A percentile compares a stretch with the other conserved stretches of the same genome.
These are phyloP conservation scores for Ptychoptera albimana DNA, from an alignment of 2,888 invertebrate genomes.

Conservation along the genomic window DNA sequence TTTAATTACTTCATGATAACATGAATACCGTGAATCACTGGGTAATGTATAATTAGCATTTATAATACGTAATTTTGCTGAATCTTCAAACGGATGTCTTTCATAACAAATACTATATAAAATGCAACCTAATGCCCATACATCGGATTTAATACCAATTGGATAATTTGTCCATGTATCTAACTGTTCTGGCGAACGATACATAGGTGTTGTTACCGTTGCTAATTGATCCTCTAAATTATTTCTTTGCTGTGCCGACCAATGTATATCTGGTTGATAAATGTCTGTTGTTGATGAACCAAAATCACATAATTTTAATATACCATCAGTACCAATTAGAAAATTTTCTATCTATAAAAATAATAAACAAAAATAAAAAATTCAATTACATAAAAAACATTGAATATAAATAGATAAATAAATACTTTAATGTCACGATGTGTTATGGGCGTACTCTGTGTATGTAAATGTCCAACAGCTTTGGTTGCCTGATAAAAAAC, in stretches of 20 bases:
- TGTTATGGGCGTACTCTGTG: slow-evolving; percentile 74
- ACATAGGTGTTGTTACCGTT: slow-evolving; percentile 80
- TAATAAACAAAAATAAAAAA: neutral
- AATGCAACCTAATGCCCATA: slow-evolving; percentile 96
- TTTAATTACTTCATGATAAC: slow-evolving; percentile 80
- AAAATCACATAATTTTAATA: slow-evolving; percentile 92
- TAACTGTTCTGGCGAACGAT: slow-evolving; percentile 95
- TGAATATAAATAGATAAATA: neutral
- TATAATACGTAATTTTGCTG: slow-evolving; percentile 84
- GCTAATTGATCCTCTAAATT: slow-evolving; percentile 84
- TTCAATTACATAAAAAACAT: neutral
- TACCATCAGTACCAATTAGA: slow-evolving; percentile 68
- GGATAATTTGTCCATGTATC: slow-evolving; percentile 94
- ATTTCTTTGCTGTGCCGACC: slow-evolving; percentile 84
- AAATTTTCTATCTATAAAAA: slow-evolving; percentile 68
- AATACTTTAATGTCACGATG: slow-evolving; percentile 86
- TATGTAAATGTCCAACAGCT: slow-evolving; percentile 89
- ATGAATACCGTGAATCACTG: slow-evolving; percentile 60
- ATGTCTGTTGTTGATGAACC: slow-evolving; percentile 82
- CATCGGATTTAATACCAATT: slow-evolving; percentile 79
- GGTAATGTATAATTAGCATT: slow-evolving; percentile 89
- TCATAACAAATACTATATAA: slow-evolving; percentile 83
- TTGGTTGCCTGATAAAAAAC: slow-evolving; percentile 84
- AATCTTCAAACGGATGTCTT: slow-evolving; percentile 94
- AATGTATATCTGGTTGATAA: slow-evolving; percentile 68